phyloP scores from a whole-genome alignment of 2,888 invertebrate species.

The Charanyca ferruginea region DNA sequence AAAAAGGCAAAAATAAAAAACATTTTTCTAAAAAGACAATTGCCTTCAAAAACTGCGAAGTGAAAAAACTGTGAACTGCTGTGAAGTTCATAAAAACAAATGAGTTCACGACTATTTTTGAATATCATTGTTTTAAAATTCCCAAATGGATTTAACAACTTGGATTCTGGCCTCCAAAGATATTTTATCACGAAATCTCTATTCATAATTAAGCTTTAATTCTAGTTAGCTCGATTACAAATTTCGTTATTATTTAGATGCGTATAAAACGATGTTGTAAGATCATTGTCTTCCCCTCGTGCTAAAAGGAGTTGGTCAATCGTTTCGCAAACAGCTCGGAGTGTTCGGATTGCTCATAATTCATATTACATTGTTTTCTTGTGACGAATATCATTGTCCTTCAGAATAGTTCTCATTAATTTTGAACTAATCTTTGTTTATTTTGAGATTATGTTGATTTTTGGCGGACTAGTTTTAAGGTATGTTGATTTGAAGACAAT shows the following conservation, averaged over 20 bases:
- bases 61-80: neutral
- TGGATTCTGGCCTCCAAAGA: constrained; percentile 30
- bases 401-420: constrained; percentile 64
- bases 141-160: constrained; percentile 6
- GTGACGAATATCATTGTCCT: constrained; percentile 63
- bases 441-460: constrained; percentile 43
- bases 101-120: neutral
- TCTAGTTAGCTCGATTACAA: constrained; percentile 45
- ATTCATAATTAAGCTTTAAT: constrained; percentile 46
- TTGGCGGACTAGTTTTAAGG: constrained; percentile 22
- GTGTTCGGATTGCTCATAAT: constrained; percentile 53
- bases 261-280: constrained; percentile 50
- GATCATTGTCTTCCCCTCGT: constrained; percentile 62
- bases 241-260: constrained; percentile 56
- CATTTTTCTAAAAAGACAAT: neutral
- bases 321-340: constrained; percentile 67
- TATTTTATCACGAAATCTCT: constrained; percentile 42
- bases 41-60: no score
- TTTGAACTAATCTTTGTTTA: constrained; percentile 60
- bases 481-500: constrained; percentile 20
- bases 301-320: constrained; percentile 69
- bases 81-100: neutral
- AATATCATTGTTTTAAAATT: neutral
- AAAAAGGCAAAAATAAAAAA: no score
- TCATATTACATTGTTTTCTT: constrained; percentile 68